A percentile compares a stretch with the other conserved stretches of the same genome.
Conservation (phyloP, 1,140 invertebrate species). For the Atopsyche davidsoni region DNA sequence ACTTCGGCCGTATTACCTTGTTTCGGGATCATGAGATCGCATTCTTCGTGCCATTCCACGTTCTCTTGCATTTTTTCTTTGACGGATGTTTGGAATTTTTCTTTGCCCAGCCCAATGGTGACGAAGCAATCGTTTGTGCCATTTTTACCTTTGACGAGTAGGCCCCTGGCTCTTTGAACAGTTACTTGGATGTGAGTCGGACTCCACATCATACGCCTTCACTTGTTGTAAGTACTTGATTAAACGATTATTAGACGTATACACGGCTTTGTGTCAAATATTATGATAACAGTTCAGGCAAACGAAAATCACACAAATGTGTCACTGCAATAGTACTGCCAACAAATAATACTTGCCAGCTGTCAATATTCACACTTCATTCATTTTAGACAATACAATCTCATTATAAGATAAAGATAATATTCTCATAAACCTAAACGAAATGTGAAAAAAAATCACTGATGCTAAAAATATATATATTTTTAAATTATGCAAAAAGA, state of each 20-base stretch:
- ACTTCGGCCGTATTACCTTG: conserved; percentile 84
- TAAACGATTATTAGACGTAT: conserved; percentile 3
- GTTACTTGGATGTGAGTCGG: conserved; percentile 80
- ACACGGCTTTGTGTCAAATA: no score
- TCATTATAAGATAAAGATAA: no score
- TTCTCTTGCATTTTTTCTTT: conserved; percentile 79
- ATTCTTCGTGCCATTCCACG: conserved; percentile 93
- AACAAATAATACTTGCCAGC: no score
- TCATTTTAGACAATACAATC: no score
- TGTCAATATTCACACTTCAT: no score
- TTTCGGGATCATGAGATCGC: conserved; percentile 85
- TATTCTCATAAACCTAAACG: no score
- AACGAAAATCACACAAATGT: no score
- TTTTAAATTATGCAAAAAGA: no score
- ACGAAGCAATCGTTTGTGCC: conserved; percentile 94
- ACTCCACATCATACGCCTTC: conserved; percentile 64
- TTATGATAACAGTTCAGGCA: conserved; percentile 10
- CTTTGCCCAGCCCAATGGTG: conserved; percentile 88
- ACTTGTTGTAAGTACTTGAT: neutral
- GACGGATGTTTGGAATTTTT: conserved; percentile 93
- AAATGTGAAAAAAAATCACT: no score
- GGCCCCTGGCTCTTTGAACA: conserved; percentile 65
- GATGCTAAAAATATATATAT: no score
- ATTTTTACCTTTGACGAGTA: conserved; percentile 80
- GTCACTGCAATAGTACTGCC: no score